Evolutionary conservation across 2,797 vertebrate genomes (phyloP).

Genomic region (Tadarida brasiliensis): DNA sequence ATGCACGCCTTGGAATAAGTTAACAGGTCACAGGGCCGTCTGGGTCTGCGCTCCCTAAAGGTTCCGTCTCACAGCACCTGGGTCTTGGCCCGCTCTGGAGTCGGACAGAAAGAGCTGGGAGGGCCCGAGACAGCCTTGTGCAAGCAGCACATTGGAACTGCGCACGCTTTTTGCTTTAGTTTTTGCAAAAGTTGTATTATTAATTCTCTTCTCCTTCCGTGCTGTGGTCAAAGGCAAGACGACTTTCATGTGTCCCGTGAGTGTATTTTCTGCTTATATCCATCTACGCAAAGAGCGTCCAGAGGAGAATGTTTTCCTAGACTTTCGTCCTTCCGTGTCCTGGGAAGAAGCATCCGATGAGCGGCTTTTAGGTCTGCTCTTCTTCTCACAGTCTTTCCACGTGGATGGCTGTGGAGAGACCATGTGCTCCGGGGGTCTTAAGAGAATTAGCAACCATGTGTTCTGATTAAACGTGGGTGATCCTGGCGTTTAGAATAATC

Average conservation of each 20-base stretch:
- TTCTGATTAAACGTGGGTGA: background rate
- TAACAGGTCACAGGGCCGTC: background rate
- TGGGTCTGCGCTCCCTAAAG: background rate
- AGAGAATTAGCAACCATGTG: conserved; percentile 1
- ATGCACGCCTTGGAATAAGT: background rate
- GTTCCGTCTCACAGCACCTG: background rate
- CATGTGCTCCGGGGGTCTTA: background rate
- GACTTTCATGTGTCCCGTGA: conserved; percentile 40
- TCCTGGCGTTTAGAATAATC: background rate
- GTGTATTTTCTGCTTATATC: conserved; percentile 67
- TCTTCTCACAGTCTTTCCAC: background rate
- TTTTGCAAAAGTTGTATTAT: background rate
- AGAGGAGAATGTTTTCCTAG: conserved; percentile 1
- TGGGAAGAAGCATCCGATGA: conserved; percentile 10
- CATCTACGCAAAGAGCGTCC: conserved; percentile 34
- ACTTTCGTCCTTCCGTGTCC: background rate
- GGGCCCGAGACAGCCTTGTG: background rate
- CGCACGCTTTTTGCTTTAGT: background rate
- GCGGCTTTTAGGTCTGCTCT: conserved; percentile 1
- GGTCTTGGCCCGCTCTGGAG: background rate
- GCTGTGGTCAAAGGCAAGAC: conserved; percentile 20
- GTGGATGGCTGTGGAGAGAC: background rate
- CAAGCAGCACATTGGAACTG: background rate
- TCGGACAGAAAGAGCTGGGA: background rate
- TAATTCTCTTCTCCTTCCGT: background rate